Conservation (phyloP, 1,140 invertebrate genomes). For the Eriosoma lanigerum region DNA sequence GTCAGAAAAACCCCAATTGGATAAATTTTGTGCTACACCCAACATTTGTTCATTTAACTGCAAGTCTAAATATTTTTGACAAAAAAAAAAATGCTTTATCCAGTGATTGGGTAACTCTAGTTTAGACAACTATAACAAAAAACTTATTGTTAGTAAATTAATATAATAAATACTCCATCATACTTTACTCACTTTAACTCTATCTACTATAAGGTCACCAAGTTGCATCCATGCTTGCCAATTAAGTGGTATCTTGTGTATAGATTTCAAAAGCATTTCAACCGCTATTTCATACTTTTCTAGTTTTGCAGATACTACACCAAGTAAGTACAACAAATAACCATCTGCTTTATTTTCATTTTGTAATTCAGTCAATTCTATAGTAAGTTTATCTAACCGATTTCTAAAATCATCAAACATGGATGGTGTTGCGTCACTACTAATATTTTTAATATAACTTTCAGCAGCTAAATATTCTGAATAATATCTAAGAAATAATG, state of each 20-base stretch:
- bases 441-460: constrained; percentile 29
- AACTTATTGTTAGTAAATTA: background rate
- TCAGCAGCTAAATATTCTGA: constrained; percentile 44
- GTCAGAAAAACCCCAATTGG: constrained; percentile 77
- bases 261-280: constrained; percentile 76
- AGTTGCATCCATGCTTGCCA: constrained; percentile 95
- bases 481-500: constrained; percentile 35
- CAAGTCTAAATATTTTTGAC: constrained; percentile 86
- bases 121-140: constrained; percentile 23
- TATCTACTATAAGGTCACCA: constrained; percentile 80
- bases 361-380: background rate
- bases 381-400: background rate
- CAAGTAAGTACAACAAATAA: constrained; percentile 87
- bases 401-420: constrained; percentile 30
- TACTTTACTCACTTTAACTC: constrained; percentile 58
- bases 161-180: background rate
- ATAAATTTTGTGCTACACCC: constrained; percentile 75
- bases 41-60: constrained; percentile 89
- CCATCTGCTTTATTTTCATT: constrained; percentile 70
- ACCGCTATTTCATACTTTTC: constrained; percentile 74
- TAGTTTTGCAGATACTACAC: constrained; percentile 85
- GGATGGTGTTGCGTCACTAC: constrained; percentile 34
- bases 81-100: constrained; percentile 93
- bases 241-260: constrained; percentile 76
- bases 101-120: constrained; percentile 79